phyloP scores from a whole-genome alignment of 1,140 invertebrate species.

The Trichonephila inaurata region DNA sequence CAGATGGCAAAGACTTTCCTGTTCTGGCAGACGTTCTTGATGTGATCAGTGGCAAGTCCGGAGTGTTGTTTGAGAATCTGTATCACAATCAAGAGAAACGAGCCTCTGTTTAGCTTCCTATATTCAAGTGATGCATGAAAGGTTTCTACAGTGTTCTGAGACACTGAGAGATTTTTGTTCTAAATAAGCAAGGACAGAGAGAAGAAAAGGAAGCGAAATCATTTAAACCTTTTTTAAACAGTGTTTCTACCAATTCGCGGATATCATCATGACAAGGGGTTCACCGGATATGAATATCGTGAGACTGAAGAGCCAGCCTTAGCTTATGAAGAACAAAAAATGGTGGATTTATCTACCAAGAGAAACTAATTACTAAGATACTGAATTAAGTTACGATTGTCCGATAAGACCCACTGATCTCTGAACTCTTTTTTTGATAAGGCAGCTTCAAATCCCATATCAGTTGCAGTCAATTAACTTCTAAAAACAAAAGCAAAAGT shows the following conservation, averaged over 20 bases:
- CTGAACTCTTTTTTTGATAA: background rate
- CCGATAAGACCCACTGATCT: background rate
- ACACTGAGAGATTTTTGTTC: no score
- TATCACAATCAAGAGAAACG: no score
- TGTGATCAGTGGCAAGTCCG: no score
- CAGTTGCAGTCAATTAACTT: background rate
- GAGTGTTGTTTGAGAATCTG: no score
- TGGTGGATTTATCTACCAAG: background rate
- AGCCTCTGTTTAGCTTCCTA: no score
- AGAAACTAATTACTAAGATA: background rate
- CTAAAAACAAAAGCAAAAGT: background rate
- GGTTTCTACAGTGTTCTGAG: no score
- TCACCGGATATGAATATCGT: background rate
- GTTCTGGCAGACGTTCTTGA: no score
- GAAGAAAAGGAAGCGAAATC: no score
- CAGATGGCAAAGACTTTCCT: no score
- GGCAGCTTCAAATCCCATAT: background rate
- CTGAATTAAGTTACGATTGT: background rate
- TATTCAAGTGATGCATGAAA: no score
- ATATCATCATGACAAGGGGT: background rate
- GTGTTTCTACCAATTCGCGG: background rate
- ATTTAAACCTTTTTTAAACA: no score
- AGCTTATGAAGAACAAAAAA: background rate
- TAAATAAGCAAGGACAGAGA: no score
- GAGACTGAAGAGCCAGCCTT: background rate